Percentiles rank a stretch among this genome's conserved stretches.
Evolutionary conservation across 2,113 vertebrate species (phyloP).

Genomic region (Mystacornis crossleyi): DNA sequence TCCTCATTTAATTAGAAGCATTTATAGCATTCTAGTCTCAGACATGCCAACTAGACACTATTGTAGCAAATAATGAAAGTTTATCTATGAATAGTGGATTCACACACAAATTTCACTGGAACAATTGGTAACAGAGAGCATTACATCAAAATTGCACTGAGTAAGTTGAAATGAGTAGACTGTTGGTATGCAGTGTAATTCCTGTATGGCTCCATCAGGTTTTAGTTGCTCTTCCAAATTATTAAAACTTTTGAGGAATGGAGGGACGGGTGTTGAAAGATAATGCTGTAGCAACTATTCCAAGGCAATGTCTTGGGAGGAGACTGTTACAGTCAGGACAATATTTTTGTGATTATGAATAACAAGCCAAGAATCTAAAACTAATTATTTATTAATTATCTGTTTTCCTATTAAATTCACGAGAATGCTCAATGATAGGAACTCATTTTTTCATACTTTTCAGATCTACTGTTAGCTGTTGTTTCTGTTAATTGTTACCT

Average conservation of each 20-base stretch:
- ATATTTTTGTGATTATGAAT: not conserved
- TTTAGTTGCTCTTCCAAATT: not conserved
- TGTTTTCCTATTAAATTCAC: not conserved
- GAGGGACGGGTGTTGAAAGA: not conserved
- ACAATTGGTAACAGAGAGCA: not conserved
- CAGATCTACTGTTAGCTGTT: not conserved
- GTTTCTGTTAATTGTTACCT: not conserved
- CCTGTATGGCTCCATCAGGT: not conserved
- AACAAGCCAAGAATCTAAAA: not conserved
- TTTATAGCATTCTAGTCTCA: not conserved
- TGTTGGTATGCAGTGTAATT: not conserved
- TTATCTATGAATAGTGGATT: not conserved
- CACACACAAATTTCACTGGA: not conserved
- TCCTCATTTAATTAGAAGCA: not conserved
- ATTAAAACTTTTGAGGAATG: not conserved
- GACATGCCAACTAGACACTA: not conserved
- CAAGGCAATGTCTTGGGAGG: not conserved
- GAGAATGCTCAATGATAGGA: not conserved
- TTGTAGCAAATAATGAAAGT: not conserved
- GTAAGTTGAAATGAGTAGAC: not conserved
- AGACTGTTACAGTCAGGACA: not conserved
- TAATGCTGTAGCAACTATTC: not conserved
- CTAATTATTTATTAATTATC: not conserved
- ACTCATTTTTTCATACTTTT: not conserved
- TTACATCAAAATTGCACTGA: not conserved